phyloP scores from a whole-genome alignment of 2,888 invertebrate genomes.

The Alviniconcha strummeri region DNA sequence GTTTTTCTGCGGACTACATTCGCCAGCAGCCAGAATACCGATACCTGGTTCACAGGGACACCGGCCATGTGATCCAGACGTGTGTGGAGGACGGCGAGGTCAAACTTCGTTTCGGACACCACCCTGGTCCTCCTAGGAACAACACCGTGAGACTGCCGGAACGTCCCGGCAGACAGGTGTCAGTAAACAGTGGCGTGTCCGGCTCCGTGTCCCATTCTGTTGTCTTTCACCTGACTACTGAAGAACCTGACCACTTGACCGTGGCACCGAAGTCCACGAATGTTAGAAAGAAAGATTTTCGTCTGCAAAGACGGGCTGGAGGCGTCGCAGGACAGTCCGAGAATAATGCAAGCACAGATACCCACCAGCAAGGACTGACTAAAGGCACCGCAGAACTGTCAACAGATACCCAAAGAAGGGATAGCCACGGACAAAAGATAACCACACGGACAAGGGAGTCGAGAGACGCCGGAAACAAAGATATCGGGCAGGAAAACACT shows the following conservation, averaged over 20 bases:
- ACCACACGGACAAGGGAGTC: no score
- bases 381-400: no score
- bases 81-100: conserved; percentile 2
- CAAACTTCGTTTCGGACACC: neutral
- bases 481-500: neutral
- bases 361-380: no score
- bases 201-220: neutral
- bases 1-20: conserved; percentile 13
- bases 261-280: no score
- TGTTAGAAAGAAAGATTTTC: no score
- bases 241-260: no score
- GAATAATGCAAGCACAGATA: neutral
- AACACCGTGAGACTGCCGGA: neutral
- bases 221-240: neutral
- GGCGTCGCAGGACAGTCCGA: neutral
- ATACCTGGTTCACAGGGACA: neutral
- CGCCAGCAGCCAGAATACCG: conserved; percentile 30
- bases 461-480: no score
- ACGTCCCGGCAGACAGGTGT: neutral
- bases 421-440: no score
- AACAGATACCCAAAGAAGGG: no score
- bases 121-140: neutral
- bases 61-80: neutral
- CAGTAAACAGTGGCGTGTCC: neutral
- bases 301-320: neutral